Evolutionary conservation across 2,888 invertebrate genomes (phyloP).

Genomic region (Xanthia icteritia): DNA sequence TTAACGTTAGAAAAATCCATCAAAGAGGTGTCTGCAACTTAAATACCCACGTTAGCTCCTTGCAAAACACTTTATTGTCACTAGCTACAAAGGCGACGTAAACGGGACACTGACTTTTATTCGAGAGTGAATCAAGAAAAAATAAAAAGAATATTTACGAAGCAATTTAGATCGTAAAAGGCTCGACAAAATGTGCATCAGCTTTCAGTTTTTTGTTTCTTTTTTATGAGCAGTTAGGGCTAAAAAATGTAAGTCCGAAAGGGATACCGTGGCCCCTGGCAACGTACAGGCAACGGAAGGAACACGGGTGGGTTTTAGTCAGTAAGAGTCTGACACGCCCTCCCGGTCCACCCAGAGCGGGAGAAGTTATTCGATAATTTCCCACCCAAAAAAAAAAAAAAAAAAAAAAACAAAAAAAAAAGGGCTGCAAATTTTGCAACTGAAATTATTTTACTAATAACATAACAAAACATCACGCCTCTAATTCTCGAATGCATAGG

Average conservation of each 20-base stretch:
- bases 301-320: too few relatives aligned
- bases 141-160: conserved; percentile 10
- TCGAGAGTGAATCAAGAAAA: conserved; percentile 40
- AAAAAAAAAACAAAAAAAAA: too few relatives aligned
- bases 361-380: too few relatives aligned
- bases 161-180: conserved; percentile 15
- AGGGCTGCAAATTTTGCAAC: too few relatives aligned
- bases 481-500: too few relatives aligned
- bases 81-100: conserved; percentile 30
- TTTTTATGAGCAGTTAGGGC: not conserved
- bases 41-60: conserved; percentile 40
- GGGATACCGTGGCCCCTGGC: too few relatives aligned
- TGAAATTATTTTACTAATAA: not conserved
- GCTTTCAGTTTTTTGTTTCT: not conserved
- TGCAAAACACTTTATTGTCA: conserved; percentile 51
- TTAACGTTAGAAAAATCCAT: conserved; percentile 22
- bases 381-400: too few relatives aligned
- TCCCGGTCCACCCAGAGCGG: too few relatives aligned
- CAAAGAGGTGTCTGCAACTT: conserved; percentile 25
- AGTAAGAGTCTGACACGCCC: too few relatives aligned
- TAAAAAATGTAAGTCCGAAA: too few relatives aligned
- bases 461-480: not conserved
- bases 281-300: too few relatives aligned
- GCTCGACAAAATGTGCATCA: not conserved
- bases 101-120: conserved; percentile 20